Base-by-base conservation (phyloP, 2,797 vertebrate species). In the Crossoptilon crossoptilon region DNA sequence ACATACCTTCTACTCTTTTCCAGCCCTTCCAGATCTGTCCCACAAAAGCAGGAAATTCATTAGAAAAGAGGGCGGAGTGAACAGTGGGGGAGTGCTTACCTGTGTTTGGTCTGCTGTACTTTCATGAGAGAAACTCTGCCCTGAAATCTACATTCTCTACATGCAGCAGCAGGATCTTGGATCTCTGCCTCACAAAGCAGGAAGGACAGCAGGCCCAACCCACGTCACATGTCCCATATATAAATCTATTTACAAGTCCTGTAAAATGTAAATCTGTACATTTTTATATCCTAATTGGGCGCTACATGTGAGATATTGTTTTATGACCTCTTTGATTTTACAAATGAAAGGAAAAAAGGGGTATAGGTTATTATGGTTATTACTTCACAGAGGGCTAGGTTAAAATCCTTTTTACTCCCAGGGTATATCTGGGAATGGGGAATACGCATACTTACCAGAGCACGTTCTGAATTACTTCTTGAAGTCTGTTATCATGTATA, bases 1-100 rank as follows among this genome's bases (percentile, higher is more conserved):
- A 67, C 37, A 21, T 14, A 67, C 84, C 70, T 91, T 88, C 87
- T 58, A 18, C 44, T 64, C 83, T 67, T 68, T 27, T 29, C 24
- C 78, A 75, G 80, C 80, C 91, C 84, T 93, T 84, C 68, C 87
- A 72, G 5, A 37, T 88, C 68, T 80, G 79, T 83, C 81, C 90
- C 84, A 87, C 79, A 80, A 70, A 94, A 96, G 83, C 96, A 97
- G 95, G 96, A 96, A 97, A 92, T 76, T 88, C 70, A 31, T 75
- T 83, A 60, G 71, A 81, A 70, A 94, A 94, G 94, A 94, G 89
- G 96, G 94, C 41, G 90, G 95, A 72, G 93, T 77, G 63, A 87
- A 63, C 67, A 24, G 63, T 26, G 78, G 39, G 88, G 91, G 70
- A 89, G 94, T 90, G 92, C 85, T 95, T 90, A 93, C 87, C 84